phyloP scores from a whole-genome alignment of 2,888 invertebrate genomes.

The Caenorhabditis wallacei region DNA sequence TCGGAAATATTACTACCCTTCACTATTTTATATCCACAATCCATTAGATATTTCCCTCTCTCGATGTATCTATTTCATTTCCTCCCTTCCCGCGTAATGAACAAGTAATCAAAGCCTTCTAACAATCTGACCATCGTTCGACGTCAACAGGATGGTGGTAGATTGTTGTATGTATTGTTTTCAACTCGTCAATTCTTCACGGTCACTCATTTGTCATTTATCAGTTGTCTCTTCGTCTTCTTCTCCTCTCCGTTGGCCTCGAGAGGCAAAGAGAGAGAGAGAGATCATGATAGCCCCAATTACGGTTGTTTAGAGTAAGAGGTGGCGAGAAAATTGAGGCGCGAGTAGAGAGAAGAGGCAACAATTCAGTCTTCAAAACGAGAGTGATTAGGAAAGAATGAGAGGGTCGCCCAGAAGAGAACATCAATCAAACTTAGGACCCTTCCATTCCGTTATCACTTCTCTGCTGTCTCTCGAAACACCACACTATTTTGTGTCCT shows the following conservation, averaged over 20 bases:
- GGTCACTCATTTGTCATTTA: constrained; percentile 67
- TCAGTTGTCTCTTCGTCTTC: constrained; percentile 16
- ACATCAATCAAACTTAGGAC: constrained; percentile 55
- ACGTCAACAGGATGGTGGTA: not conserved
- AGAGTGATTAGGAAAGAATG: not conserved
- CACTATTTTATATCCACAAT: not conserved
- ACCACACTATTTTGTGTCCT: not conserved
- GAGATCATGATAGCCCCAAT: constrained; percentile 63
- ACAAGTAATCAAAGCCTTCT: too few species aligned
- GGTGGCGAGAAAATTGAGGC: constrained; percentile 6
- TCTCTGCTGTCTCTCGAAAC: not conserved
- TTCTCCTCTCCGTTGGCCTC: constrained; percentile 9
- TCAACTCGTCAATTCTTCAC: constrained; percentile 66
- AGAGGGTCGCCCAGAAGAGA: constrained; percentile 1
- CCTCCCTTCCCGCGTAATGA: not conserved
- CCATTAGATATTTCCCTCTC: not conserved
- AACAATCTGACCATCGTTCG: not conserved
- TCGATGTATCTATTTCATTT: not conserved
- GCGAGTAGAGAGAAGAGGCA: constrained; percentile 25
- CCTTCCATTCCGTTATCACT: constrained; percentile 36
- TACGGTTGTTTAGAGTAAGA: constrained; percentile 62
- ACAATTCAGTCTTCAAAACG: constrained; percentile 2
- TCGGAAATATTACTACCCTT: too few species aligned
- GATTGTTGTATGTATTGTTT: constrained; percentile 57
- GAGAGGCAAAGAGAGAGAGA: constrained; percentile 26